A percentile compares a stretch with the other conserved stretches of the same genome.
Evolutionary conservation across 2,888 invertebrate species (phyloP).

Genomic region (Pheosia tremula): DNA sequence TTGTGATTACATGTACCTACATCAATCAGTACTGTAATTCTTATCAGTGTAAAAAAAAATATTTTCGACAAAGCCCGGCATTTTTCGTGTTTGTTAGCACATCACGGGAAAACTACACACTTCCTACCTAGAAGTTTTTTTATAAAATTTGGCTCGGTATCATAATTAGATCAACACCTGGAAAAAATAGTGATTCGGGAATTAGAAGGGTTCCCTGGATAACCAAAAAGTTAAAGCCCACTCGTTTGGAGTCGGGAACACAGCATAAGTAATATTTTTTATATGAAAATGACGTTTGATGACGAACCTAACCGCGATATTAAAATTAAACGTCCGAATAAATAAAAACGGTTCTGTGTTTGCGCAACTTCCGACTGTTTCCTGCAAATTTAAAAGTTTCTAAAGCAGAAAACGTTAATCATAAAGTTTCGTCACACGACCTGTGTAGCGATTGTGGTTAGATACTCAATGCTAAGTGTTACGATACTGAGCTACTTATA

Average conservation of each 20-base stretch:
- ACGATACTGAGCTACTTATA: conserved; percentile 20
- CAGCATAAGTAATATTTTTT: no score
- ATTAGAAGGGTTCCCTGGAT: no score
- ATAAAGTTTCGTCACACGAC: conserved; percentile 21
- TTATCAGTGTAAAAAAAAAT: not conserved
- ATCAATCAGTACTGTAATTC: not conserved
- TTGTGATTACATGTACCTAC: not conserved
- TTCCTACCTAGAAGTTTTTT: no score
- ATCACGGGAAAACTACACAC: no score
- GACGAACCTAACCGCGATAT: not conserved
- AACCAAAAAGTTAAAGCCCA: no score
- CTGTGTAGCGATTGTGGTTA: conserved; percentile 43
- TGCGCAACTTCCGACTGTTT: conserved; percentile 28
- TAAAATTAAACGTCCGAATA: not conserved
- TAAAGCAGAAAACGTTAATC: conserved; percentile 21
- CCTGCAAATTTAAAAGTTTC: conserved; percentile 27
- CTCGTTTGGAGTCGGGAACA: no score
- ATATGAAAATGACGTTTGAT: no score
- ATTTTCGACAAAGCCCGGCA: no score
- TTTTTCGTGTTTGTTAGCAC: no score
- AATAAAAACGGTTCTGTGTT: conserved; percentile 16
- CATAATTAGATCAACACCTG: no score
- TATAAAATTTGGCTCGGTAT: no score
- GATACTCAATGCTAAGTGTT: conserved; percentile 41
- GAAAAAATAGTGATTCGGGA: no score